Percentiles rank a stretch among this genome's conserved stretches.
These are phyloP conservation scores for Phortica okadai DNA, from an alignment of 2,888 invertebrate genomes.

Conservation along the genomic window DNA sequence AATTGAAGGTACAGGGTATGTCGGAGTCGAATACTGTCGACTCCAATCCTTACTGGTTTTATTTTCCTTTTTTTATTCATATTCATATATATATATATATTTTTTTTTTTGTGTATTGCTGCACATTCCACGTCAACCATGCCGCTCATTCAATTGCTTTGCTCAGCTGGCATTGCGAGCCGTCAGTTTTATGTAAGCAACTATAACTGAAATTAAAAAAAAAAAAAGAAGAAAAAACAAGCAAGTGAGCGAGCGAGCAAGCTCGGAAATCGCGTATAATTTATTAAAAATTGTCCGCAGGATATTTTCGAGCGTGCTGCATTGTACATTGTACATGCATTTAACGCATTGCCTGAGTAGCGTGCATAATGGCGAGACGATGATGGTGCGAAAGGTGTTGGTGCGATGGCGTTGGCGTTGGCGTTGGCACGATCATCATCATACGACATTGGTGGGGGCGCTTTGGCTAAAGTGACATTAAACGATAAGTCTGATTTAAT, in stretches of 20 bases:
- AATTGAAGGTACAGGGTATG: too few species aligned
- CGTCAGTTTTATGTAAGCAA: not conserved
- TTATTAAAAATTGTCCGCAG: conserved; percentile 25
- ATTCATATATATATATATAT: not conserved
- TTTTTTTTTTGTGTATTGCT: not conserved
- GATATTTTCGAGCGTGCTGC: not conserved
- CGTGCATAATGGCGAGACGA: too few species aligned
- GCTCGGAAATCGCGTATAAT: not conserved
- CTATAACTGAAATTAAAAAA: not conserved
- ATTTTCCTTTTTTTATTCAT: not conserved
- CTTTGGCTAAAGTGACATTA: conserved; percentile 8
- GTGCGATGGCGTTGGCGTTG: not conserved
- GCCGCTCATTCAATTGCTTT: not conserved
- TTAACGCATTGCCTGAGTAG: not conserved
- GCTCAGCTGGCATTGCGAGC: not conserved
- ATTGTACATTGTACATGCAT: not conserved
- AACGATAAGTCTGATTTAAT: not conserved
- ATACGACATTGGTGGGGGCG: not conserved
- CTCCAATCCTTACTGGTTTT: too few species aligned
- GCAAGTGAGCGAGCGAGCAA: not conserved
- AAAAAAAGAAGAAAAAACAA: not conserved
- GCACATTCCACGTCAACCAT: not conserved
- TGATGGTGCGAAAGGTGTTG: too few species aligned
- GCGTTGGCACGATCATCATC: not conserved
- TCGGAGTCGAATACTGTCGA: too few species aligned